Evolutionary conservation across 2,797 vertebrate genomes (phyloP), one percentile per base, ranked within the genome.

Genomic region (Acridotheres tristis): DNA sequence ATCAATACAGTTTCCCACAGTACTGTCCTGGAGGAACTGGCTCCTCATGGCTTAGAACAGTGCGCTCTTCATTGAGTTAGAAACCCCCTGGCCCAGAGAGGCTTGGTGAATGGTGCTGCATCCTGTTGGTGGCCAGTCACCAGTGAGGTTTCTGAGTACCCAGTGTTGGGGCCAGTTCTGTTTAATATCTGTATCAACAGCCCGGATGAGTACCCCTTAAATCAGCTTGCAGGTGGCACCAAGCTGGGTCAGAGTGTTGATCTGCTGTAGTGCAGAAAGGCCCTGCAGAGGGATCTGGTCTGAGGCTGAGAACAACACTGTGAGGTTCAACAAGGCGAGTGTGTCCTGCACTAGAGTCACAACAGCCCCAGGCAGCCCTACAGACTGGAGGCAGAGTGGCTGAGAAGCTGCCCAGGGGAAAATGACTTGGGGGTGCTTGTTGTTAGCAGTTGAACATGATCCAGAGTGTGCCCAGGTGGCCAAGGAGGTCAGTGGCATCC

Each of bases 391-490:
- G 29, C 10, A 14, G n/a, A 61, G 25, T 22, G 42, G 8, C 14
- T 47, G 14, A 18, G 61, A 61, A 81, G 2, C 7, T 72, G 10
- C 19, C 4, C 0, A 1, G 4, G 2, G 6, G 19, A 29, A 59
- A 42, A 81, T 19, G 3, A 42, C 4, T 2, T 58, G 29, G 26
- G 2, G 5, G 2, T 34, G 21, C 3, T 76, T 0, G 2, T 14
- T 2, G 4, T 16, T 32, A 27, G 27, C 5, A 5, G 0, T 3
- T 78, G 72, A 53, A 47, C 2, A 3, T 18, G 5, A 48, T 9
- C 51, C 13, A 38, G 15, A 2, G 1, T 22, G 10, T 72, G 53
- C 13, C 21, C 26, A 72, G 18, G 25, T 55, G 26, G 16, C 36
- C n/a, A 32, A 80, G 18, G 53, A n/a, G 5, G 17, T 34, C 22